phyloP scores from a whole-genome alignment of 2,113 vertebrate species.

The Mellivora capensis region DNA sequence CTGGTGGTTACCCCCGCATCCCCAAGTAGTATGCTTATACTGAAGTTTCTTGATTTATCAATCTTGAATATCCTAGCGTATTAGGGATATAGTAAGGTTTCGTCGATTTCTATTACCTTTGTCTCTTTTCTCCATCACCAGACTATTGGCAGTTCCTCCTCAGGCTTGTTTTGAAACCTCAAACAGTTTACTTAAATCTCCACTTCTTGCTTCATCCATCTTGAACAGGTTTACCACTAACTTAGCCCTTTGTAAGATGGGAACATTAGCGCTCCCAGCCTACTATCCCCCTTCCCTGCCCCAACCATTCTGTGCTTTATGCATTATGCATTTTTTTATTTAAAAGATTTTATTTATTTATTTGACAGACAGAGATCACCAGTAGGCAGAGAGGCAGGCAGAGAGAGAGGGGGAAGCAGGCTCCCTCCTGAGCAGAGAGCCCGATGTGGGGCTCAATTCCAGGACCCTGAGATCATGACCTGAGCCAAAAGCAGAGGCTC shows the following conservation, averaged over 20 bases:
- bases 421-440: no score
- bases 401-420: no score
- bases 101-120: background rate
- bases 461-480: no score
- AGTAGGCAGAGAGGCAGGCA: no score
- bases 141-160: background rate
- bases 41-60: background rate
- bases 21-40: background rate
- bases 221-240: background rate
- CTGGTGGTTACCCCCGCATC: background rate
- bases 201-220: background rate
- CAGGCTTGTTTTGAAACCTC: background rate
- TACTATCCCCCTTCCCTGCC: background rate
- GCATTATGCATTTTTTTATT: background rate
- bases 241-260: background rate
- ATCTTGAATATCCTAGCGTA: background rate
- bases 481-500: no score
- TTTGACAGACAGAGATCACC: no score
- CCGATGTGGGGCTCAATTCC: no score
- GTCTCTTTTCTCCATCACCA: background rate
- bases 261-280: background rate
- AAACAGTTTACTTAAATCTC: background rate
- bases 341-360: no score
- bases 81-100: background rate
- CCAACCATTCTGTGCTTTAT: background rate